Evolutionary conservation across 2,888 invertebrate genomes (phyloP), one percentile per base, ranked within the genome.

Genomic region (Philonicus albiceps): DNA sequence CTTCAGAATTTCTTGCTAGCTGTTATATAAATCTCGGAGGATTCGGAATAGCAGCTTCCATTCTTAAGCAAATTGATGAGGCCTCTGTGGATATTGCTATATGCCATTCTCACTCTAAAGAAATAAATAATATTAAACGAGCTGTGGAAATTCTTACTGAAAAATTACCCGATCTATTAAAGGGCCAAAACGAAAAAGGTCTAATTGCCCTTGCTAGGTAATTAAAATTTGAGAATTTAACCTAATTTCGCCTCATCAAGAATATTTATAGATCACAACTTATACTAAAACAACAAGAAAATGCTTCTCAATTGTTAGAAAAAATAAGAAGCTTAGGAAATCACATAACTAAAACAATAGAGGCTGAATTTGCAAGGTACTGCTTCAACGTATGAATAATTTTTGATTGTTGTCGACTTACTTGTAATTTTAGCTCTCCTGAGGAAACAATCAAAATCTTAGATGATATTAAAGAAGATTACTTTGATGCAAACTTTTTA

Each of bases 361-460:
- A 89, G 19, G 90, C 90, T 0, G 90, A 91, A 88, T 91, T 89
- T 86, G 73, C 90, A 13, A 76, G 90, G 91, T 91, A n/a, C 19
- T n/a, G n/a, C n/a, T 49, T 16, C 49, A 49, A 16, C 4, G 6
- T n/a, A 2, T n/a, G 1, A 16, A 49, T 2, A 43, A 43, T 43
- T 13, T 49, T 89, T 27, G 1, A 19, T 1, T 64, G 11, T 19
- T 64, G 1, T 27, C 22, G 1, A 5, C 53, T n/a, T 53, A 27
- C 27, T 34, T 72, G 5, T 49, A 78, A n/a, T 87, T 88, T 2
- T 11, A 92, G 91, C 27, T 78, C 89, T 87, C 93, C 93, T 87
- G 90, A 92, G 30, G 94, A 95, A 90, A 94, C 95, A 5, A 90
- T 95, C 74, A 90, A 92, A 86, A 89, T 94, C 40, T 90, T 96